Percentiles rank a stretch among this genome's conserved stretches.
Evolutionary conservation across 1,140 invertebrate species (phyloP).

Genomic region (Phocides pigmalion): DNA sequence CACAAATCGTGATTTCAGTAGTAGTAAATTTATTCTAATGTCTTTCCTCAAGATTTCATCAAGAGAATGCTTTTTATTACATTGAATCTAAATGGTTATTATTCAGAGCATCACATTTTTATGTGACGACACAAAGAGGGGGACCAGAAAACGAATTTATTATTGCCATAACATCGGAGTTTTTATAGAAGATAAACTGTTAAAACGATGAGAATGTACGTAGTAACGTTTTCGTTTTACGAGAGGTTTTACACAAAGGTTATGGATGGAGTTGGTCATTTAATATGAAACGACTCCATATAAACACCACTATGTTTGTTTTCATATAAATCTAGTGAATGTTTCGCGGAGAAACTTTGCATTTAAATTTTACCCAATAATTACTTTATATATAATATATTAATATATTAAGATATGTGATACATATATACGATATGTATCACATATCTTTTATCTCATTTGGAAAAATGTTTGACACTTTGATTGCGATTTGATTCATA

Average conservation of each 20-base stretch:
- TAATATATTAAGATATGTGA: too few relatives aligned
- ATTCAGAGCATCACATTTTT: conserved; percentile 53
- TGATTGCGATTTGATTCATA: too few relatives aligned
- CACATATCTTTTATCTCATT: too few relatives aligned
- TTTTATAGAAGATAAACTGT: conserved; percentile 57
- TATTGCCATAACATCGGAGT: conserved; percentile 53
- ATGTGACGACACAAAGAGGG: conserved; percentile 49
- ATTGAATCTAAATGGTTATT: conserved; percentile 55
- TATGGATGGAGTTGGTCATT: conserved; percentile 44
- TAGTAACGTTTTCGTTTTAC: conserved; percentile 49
- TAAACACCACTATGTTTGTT: conserved; percentile 10
- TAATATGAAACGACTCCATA: conserved; percentile 35
- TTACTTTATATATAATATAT: too few relatives aligned
- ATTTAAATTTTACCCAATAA: too few relatives aligned
- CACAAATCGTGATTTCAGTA: conserved; percentile 1
- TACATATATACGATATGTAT: too few relatives aligned
- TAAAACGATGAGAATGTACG: conserved; percentile 50
- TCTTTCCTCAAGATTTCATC: conserved; percentile 42
- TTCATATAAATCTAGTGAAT: not conserved
- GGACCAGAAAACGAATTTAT: conserved; percentile 53
- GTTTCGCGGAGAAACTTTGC: not conserved
- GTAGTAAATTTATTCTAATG: conserved; percentile 26
- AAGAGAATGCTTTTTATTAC: conserved; percentile 48
- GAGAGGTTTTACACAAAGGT: conserved; percentile 42
- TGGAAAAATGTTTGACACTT: too few relatives aligned